Base-by-base conservation (phyloP, 1,140 invertebrate genomes). In the Drosophila parabipectinata region DNA sequence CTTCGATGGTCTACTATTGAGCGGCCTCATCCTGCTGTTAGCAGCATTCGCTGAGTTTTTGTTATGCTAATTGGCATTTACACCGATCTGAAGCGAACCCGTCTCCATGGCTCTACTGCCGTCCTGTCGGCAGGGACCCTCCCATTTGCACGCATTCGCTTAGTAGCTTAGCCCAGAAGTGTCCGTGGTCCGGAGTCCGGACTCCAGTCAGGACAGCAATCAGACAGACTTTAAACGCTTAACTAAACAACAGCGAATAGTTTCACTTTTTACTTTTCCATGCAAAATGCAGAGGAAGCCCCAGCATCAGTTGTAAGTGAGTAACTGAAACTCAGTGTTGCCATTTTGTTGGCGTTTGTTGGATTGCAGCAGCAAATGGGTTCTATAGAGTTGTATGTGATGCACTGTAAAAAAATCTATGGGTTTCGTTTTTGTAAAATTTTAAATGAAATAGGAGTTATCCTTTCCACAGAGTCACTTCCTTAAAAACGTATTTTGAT, bases 41-140 rank as follows among this genome's bases (percentile, higher is more conserved):
- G 56, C 57, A 18, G 55, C 59, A 60, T 71, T 64, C 51, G 24
- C 28, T 3, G 45, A 41, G 51, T 80, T 79, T 81, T 85, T 85
- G 81, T 85, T 85, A 85, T 85, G 82, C 79, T 85, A 85, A 85
- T 85, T 85, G 81, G 82, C 81, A 82, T 85, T 85, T 85, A 76
- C 68, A 71, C 37, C 74, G 72, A 74, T 74, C 66, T 66, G 26
- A 54, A 18, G n/a, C n/a, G n/a, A 32, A 67, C 39, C 41, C 56
- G 57, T 52, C 59, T 21, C 56, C 62, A 59, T 58, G n/a, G 55
- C 26, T 18, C 58, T 39, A 39, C 45, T 10, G 37, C 34, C 71
- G 48, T 41, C 58, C 60, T 59, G 14, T 26, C 54, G 57, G 21
- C 62, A 30, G 57, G 37, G 15, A 21, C 47, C 37, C 10, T 53